Percentiles rank a stretch among this genome's conserved stretches.
phyloP scores from a whole-genome alignment of 2,888 invertebrate genomes.

The Chrysomela aeneicollis region DNA sequence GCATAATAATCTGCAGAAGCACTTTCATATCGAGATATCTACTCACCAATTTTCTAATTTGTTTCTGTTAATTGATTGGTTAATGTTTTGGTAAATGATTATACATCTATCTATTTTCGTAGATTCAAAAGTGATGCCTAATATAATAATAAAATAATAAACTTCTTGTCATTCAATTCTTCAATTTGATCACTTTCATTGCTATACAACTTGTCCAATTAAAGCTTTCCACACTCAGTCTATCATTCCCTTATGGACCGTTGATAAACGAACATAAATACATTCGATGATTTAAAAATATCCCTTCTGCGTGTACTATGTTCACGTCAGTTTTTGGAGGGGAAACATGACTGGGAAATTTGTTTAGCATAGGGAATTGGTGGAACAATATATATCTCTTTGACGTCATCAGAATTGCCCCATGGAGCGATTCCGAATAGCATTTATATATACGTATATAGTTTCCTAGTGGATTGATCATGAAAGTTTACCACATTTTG shows the following conservation, averaged over 20 bases:
- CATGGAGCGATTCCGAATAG: background rate
- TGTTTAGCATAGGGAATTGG: background rate
- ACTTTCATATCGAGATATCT: too few relatives aligned
- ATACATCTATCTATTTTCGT: too few relatives aligned
- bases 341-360: background rate
- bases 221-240: background rate
- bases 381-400: background rate
- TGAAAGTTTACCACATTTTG: too few relatives aligned
- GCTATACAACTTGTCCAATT: background rate
- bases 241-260: background rate
- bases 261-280: background rate
- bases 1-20: too few relatives aligned
- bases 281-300: constrained; percentile 3
- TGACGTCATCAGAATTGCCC: background rate
- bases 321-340: background rate
- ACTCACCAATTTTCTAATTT: too few relatives aligned
- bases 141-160: too few relatives aligned
- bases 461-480: too few relatives aligned
- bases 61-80: too few relatives aligned
- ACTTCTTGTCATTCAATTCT: background rate
- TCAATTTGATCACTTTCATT: background rate
- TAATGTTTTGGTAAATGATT: too few relatives aligned
- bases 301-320: background rate
- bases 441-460: too few relatives aligned
- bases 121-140: too few relatives aligned